These are phyloP conservation scores for Eulimnadia texana DNA, from an alignment of 1,140 invertebrate species.

Conservation along the genomic window DNA sequence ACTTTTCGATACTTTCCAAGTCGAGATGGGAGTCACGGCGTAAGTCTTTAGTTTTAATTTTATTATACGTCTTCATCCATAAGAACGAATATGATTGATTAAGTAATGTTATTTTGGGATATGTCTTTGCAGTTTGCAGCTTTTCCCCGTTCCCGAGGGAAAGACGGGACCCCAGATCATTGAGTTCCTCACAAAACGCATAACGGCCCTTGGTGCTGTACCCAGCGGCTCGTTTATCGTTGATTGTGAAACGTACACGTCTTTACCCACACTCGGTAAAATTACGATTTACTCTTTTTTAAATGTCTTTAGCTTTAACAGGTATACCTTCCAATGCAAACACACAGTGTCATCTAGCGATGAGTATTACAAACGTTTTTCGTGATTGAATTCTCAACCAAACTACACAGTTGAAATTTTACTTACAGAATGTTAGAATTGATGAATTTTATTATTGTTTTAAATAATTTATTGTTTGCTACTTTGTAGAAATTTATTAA, in stretches of 20 bases:
- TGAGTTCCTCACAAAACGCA: conserved; percentile 68
- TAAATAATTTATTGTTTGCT: too few relatives aligned
- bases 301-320: not conserved
- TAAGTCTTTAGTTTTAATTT: too few relatives aligned
- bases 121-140: conserved; percentile 44
- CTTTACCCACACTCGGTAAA: conserved; percentile 10
- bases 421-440: not conserved
- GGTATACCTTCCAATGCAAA: not conserved
- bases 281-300: not conserved
- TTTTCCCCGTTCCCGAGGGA: conserved; percentile 72
- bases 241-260: conserved; percentile 82
- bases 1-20: too few relatives aligned
- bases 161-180: conserved; percentile 69
- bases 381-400: not conserved
- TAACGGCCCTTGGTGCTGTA: conserved; percentile 66
- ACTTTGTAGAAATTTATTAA: too few relatives aligned
- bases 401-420: not conserved
- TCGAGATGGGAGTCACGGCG: too few relatives aligned
- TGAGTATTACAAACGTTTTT: conserved; percentile 18
- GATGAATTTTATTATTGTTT: not conserved
- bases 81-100: too few relatives aligned
- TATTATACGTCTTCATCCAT: too few relatives aligned
- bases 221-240: conserved; percentile 80
- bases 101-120: too few relatives aligned
- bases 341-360: conserved; percentile 22